phyloP scores from a whole-genome alignment of 2,797 vertebrate genomes.

The Smutsia temminckii region DNA sequence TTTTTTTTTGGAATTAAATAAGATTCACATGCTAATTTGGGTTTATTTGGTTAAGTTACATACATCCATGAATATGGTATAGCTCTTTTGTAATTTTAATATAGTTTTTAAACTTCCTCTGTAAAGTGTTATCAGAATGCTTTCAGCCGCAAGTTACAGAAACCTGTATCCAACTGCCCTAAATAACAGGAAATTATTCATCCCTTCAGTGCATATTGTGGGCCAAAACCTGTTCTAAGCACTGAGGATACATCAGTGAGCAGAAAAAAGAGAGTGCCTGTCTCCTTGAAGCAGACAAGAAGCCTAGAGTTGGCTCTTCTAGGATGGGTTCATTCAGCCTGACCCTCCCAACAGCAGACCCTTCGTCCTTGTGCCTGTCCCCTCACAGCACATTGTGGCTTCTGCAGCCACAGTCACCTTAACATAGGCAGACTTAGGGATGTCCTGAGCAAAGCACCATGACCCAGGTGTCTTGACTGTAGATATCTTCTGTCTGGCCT shows the following conservation, averaged over 20 bases:
- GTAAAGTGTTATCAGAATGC: too few relatives aligned
- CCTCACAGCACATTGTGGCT: background rate
- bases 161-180: background rate
- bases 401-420: background rate
- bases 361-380: background rate
- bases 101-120: background rate
- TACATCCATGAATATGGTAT: rapidly evolving
- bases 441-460: background rate
- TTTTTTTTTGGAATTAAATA: background rate
- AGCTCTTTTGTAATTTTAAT: background rate
- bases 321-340: background rate
- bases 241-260: background rate
- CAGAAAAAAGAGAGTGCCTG: background rate
- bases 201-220: background rate
- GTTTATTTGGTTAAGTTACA: background rate
- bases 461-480: background rate
- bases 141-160: background rate
- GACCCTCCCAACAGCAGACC: background rate
- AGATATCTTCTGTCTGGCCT: background rate
- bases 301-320: background rate
- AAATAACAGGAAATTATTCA: background rate
- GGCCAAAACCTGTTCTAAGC: background rate
- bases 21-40: background rate
- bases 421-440: rapidly evolving
- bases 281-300: background rate